These are phyloP conservation scores for Oligia fasciuncula DNA, from an alignment of 2,888 invertebrate species.

Conservation along the genomic window DNA sequence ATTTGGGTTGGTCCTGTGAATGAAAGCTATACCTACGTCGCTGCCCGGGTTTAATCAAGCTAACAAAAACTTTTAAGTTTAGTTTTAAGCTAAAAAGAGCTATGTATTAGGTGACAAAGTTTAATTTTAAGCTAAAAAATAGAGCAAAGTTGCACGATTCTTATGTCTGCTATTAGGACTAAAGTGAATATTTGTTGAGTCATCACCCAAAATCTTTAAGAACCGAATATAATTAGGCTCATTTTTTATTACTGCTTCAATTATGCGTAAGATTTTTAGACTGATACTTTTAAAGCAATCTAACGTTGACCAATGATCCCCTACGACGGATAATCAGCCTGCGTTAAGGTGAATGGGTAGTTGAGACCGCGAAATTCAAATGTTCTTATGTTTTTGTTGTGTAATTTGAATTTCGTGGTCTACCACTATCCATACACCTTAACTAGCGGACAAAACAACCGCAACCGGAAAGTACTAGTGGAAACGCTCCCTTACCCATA, in stretches of 20 bases:
- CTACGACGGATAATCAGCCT: too few relatives aligned
- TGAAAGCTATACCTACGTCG: background rate
- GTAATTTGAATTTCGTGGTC: too few relatives aligned
- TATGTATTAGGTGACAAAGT: background rate
- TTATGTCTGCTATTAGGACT: too few relatives aligned
- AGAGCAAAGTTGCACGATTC: background rate
- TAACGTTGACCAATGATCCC: background rate
- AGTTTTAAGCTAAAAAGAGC: background rate
- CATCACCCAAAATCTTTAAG: background rate
- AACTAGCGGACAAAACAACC: slow-evolving; percentile 18
- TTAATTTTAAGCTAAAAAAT: too few relatives aligned
- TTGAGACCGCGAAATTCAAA: too few relatives aligned
- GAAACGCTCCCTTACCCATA: slow-evolving; percentile 64
- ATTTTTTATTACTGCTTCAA: background rate
- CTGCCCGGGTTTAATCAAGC: too few relatives aligned
- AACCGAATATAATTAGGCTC: background rate
- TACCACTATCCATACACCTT: too few relatives aligned
- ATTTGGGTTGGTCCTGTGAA: background rate
- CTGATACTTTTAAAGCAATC: background rate
- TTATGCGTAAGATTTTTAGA: background rate
- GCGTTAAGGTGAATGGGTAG: too few relatives aligned
- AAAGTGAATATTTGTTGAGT: background rate
- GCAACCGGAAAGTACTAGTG: slow-evolving; percentile 50
- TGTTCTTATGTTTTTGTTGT: too few relatives aligned
- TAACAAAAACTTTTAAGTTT: background rate